Evolutionary conservation across 2,797 vertebrate genomes (phyloP).

Genomic region (Hydrocynus forskahlii): DNA sequence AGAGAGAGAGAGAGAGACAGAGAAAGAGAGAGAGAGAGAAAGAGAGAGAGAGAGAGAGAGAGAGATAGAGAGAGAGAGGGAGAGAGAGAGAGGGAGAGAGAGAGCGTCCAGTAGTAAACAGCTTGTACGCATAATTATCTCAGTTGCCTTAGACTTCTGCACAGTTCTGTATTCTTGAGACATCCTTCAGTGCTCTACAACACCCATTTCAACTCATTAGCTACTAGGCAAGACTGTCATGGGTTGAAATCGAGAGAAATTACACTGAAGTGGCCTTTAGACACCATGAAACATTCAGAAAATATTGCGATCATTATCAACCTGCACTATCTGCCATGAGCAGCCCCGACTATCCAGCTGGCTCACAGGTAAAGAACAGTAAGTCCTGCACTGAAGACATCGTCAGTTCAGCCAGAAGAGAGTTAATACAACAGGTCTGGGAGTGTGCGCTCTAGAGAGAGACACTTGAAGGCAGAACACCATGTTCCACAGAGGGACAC

Average conservation of each 20-base stretch:
- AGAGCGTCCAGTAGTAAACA: neutral
- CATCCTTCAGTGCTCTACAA: no score
- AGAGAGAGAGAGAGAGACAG: neutral
- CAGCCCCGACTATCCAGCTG: no score
- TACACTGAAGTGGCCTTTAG: no score
- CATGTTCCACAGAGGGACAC: neutral
- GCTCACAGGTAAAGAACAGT: neutral
- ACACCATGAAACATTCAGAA: no score
- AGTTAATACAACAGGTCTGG: neutral
- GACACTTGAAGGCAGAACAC: neutral
- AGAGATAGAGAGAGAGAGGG: slow-evolving; percentile 14
- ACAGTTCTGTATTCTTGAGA: no score
- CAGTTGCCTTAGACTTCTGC: no score
- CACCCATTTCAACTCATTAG: no score
- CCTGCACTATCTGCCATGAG: neutral
- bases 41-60: no score
- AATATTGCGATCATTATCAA: neutral
- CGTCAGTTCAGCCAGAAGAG: neutral
- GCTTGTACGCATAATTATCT: no score
- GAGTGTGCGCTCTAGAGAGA: neutral
- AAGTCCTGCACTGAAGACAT: neutral
- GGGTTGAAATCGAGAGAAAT: no score
- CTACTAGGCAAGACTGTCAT: no score
- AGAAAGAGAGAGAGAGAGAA: no score
- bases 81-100: slow-evolving; percentile 7